Base-by-base conservation (phyloP, 2,113 vertebrate species). In the Menura novaehollandiae region DNA sequence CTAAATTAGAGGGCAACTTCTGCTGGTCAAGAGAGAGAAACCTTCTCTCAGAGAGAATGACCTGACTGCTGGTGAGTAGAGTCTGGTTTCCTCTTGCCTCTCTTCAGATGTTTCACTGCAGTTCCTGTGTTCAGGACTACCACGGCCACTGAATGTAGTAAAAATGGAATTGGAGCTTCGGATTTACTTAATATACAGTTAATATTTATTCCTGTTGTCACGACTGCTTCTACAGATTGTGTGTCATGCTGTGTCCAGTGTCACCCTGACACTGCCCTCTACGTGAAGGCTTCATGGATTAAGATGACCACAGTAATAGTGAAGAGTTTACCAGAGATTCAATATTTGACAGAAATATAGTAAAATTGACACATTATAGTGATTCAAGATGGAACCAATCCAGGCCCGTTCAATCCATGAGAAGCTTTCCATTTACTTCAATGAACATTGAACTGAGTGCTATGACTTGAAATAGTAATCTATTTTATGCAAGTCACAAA, bases 121-220 rank as follows among this genome's bases (percentile, higher is more conserved):
- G 11, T 41, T 30, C 3, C 27, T 52, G 18, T 11, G 8, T 10
- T 44, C 32, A 88, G n/a, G 30, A 5, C 15, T 88, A 30, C 13
- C 5, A 6, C 1, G 33, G 2, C 12, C 2, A 0, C 10, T 43
- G 13, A 27, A 14, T 17, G 28, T 41, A 23, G 43, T 26, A 41
- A 53, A 63, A 81, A 43, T 10, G 9, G 9, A 80, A 35, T 11
- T 8, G 16, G 20, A 67, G 3, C 9, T 52, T 20, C 17, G 2
- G 15, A 6, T 23, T 5, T n/a, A 22, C 7, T 21, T 27, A 9
- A 0, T 15, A 26, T 3, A 24, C 11, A 15, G 22, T 71, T n/a
- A n/a, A 27, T n/a, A 66, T 6, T 60, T 47, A 8, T 19, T 47
- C 3, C 32, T 41, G 3, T 46, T 24, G 33, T 28, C 24, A 35